Conservation (phyloP, 2,888 invertebrate species). For the Hypercompe scribonia region DNA sequence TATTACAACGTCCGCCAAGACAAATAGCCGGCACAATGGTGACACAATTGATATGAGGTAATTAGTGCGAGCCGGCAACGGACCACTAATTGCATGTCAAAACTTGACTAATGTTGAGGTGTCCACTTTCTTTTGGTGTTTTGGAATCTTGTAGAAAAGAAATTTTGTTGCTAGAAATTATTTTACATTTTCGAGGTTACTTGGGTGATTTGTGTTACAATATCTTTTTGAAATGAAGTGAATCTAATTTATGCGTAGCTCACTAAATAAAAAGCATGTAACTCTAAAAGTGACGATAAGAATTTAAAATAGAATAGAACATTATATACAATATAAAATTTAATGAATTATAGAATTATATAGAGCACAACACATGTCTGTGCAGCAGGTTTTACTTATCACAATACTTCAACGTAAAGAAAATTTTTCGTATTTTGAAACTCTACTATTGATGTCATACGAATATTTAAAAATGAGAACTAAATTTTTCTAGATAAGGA, state of each 20-base stretch:
- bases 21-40: constrained; percentile 56
- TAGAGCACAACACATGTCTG: too few species aligned
- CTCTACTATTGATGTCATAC: too few species aligned
- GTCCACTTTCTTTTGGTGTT: constrained; percentile 21
- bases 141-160: neutral
- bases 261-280: too few species aligned
- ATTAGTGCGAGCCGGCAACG: constrained; percentile 72
- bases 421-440: neutral
- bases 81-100: constrained; percentile 73
- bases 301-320: too few species aligned
- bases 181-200: neutral
- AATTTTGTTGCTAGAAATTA: neutral
- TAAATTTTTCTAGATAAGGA: neutral
- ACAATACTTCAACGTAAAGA: neutral
- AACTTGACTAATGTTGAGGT: constrained; percentile 62
- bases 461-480: neutral
- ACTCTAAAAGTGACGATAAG: too few species aligned
- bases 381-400: neutral
- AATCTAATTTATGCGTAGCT: too few species aligned
- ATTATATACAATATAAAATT: too few species aligned
- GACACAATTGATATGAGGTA: constrained; percentile 66
- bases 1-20: constrained; percentile 59
- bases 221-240: too few species aligned
- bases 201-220: neutral
- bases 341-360: too few species aligned